Conservation (phyloP, 2,888 invertebrate genomes). For the Hyposoter dolosus region DNA sequence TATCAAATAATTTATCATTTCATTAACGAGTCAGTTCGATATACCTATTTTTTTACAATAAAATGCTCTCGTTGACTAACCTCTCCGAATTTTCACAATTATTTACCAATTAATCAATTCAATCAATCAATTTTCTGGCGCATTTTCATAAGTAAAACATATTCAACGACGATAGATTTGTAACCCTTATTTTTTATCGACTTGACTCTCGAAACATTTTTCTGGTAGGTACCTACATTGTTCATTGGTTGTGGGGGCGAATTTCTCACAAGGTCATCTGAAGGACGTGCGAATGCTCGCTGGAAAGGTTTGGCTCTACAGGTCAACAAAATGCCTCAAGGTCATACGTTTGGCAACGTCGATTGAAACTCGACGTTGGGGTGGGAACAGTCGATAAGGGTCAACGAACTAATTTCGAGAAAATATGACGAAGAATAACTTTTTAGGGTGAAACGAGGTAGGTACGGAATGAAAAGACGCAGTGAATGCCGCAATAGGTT, state of each 20-base stretch:
- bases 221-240: no score
- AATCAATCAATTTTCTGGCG: neutral
- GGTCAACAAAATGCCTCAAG: neutral
- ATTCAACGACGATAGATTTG: no score
- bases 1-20: neutral
- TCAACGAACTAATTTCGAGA: neutral
- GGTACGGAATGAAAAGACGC: neutral
- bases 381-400: neutral
- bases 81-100: neutral
- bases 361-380: neutral
- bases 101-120: no score
- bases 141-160: neutral
- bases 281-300: neutral
- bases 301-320: neutral
- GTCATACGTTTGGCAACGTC: neutral
- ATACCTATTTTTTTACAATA: slow-evolving; percentile 13
- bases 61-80: neutral
- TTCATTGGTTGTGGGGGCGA: no score
- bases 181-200: no score
- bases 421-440: neutral
- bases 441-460: neutral
- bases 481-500: slow-evolving; percentile 54
- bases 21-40: neutral
- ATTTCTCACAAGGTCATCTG: neutral
- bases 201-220: no score